These are phyloP conservation scores for Argyrosomus japonicus DNA, from an alignment of 2,113 vertebrate species.

Conservation along the genomic window DNA sequence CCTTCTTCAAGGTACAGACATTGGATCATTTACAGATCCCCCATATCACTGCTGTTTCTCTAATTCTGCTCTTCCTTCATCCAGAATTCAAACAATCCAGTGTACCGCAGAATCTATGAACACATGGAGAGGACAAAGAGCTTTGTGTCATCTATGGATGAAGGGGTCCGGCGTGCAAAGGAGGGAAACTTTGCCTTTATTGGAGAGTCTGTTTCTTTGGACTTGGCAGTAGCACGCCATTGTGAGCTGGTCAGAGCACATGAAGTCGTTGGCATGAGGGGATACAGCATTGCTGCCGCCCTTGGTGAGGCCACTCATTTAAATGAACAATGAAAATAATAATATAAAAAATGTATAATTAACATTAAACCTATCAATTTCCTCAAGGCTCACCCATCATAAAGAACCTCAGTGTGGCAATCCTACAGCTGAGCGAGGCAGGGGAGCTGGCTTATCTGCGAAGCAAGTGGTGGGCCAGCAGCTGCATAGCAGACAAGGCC, in stretches of 20 bases:
- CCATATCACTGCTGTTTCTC: background rate
- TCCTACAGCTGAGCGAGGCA: constrained; percentile 87
- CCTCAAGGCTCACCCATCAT: constrained; percentile 86
- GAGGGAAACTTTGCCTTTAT: constrained; percentile 90
- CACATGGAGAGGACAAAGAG: constrained; percentile 90
- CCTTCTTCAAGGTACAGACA: constrained; percentile 88
- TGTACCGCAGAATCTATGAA: constrained; percentile 88
- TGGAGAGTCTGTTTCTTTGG: constrained; percentile 90
- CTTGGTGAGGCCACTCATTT: constrained; percentile 78
- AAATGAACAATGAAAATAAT: too few species aligned
- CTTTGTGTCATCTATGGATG: constrained; percentile 87
- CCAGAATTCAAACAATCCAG: constrained; percentile 90
- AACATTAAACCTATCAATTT: background rate
- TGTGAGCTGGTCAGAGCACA: constrained; percentile 88
- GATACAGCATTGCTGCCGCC: constrained; percentile 87
- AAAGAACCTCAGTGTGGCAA: constrained; percentile 87
- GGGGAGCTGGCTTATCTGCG: constrained; percentile 87
- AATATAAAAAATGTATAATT: background rate
- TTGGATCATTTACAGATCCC: background rate
- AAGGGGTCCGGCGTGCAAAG: constrained; percentile 85
- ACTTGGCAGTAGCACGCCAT: constrained; percentile 86
- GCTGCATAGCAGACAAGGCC: constrained; percentile 77
- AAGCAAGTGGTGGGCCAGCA: constrained; percentile 92
- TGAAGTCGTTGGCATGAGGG: constrained; percentile 88
- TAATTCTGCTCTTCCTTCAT: constrained; percentile 34